Percentiles rank a stretch among this genome's conserved stretches.
Evolutionary conservation across 2,797 vertebrate species (phyloP).

Genomic region (Tragopan temminckii): DNA sequence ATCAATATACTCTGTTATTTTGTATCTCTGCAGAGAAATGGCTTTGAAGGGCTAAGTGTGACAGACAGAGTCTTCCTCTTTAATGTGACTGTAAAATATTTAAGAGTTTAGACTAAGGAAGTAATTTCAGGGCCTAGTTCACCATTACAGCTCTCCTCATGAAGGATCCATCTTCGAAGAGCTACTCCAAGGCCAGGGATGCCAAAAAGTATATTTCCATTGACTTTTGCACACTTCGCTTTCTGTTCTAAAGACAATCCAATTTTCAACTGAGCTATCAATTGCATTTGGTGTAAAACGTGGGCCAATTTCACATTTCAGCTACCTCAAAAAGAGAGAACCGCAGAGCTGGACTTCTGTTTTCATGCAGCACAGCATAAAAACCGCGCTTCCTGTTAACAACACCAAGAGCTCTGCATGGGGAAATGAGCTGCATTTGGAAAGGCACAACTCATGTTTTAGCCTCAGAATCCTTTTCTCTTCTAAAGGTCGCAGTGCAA

Average conservation of each 20-base stretch:
- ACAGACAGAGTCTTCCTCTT: background rate
- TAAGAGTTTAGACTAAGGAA: slow-evolving; percentile 12
- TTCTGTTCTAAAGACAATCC: slow-evolving; percentile 40
- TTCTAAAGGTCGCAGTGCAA: slow-evolving; percentile 36
- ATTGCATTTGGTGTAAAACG: slow-evolving; percentile 25
- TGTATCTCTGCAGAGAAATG: background rate
- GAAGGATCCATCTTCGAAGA: slow-evolving; percentile 13
- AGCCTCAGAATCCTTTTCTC: slow-evolving; percentile 50
- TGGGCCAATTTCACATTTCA: slow-evolving; percentile 9
- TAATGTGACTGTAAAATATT: slow-evolving; percentile 34
- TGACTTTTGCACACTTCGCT: slow-evolving; percentile 22
- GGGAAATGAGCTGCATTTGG: slow-evolving; percentile 51
- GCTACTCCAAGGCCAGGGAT: background rate
- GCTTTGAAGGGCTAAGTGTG: background rate
- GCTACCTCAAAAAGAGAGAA: slow-evolving; percentile 28
- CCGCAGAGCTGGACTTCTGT: slow-evolving; percentile 31
- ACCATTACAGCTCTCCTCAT: background rate
- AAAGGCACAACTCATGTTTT: slow-evolving; percentile 36
- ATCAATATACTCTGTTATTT: background rate
- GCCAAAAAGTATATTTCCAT: slow-evolving; percentile 43
- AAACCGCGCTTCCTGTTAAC: slow-evolving; percentile 42
- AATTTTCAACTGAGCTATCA: slow-evolving; percentile 28
- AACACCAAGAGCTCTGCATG: slow-evolving; percentile 14
- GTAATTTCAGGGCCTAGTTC: slow-evolving; percentile 26
- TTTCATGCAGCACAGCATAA: slow-evolving; percentile 2